phyloP scores from a whole-genome alignment of 1,140 invertebrate genomes.

The Lordiphosa collinella region DNA sequence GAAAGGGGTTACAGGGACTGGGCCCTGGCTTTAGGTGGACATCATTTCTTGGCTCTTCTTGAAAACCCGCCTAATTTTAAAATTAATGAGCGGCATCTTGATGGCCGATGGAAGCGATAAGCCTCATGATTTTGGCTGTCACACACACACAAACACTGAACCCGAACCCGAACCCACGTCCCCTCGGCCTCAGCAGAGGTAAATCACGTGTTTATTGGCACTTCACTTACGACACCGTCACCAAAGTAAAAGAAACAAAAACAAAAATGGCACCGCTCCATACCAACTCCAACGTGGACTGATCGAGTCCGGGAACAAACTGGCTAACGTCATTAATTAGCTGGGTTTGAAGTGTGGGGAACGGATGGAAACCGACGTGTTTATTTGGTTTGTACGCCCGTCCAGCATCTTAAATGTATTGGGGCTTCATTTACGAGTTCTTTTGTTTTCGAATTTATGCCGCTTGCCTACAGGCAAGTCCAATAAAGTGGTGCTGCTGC shows the following conservation, averaged over 20 bases:
- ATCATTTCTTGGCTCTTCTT: slow-evolving; percentile 63
- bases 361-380: slow-evolving; percentile 65
- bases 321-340: slow-evolving; percentile 71
- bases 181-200: slow-evolving; percentile 50
- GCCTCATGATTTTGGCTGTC: slow-evolving; percentile 69
- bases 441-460: slow-evolving; percentile 49
- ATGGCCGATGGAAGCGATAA: slow-evolving; percentile 77
- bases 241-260: slow-evolving; percentile 51
- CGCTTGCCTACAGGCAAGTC: slow-evolving; percentile 43
- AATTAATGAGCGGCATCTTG: slow-evolving; percentile 79
- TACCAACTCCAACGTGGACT: slow-evolving; percentile 13
- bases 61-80: slow-evolving; percentile 79
- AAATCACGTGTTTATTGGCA: slow-evolving; percentile 75
- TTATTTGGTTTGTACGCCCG: slow-evolving; percentile 58
- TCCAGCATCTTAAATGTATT: slow-evolving; percentile 53
- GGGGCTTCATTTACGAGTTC: slow-evolving; percentile 62
- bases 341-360: slow-evolving; percentile 66
- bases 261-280: slow-evolving; percentile 70
- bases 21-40: slow-evolving; percentile 53
- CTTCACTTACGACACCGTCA: slow-evolving; percentile 74
- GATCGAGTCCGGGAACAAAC: slow-evolving; percentile 25
- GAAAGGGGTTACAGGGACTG: slow-evolving; percentile 11
- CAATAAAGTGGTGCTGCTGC: slow-evolving; percentile 3
- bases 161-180: slow-evolving; percentile 6
- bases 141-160: slow-evolving; percentile 27